These are phyloP conservation scores for Asteroscopus sphinx DNA, from an alignment of 2,888 invertebrate genomes.

Conservation along the genomic window DNA sequence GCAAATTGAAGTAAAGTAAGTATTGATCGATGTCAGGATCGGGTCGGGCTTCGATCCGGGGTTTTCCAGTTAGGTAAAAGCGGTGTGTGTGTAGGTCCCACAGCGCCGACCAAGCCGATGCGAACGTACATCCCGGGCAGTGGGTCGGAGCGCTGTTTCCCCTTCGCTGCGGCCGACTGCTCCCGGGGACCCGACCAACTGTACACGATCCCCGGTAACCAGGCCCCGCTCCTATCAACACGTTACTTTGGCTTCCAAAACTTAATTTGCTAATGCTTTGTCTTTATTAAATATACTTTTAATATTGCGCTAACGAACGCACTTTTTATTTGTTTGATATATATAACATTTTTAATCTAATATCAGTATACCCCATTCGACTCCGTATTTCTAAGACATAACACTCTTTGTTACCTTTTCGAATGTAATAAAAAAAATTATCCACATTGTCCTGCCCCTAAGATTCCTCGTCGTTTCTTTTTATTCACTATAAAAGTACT, in stretches of 20 bases:
- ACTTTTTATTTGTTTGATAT: constrained; percentile 48
- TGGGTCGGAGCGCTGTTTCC: constrained; percentile 81
- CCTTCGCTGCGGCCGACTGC: constrained; percentile 75
- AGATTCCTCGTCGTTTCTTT: constrained; percentile 4
- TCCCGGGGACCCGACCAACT: constrained; percentile 79
- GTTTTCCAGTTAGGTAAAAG: constrained; percentile 62
- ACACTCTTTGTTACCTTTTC: background rate
- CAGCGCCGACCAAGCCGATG: constrained; percentile 79
- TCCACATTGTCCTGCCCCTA: constrained; percentile 1
- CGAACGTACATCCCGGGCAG: constrained; percentile 79
- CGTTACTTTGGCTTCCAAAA: constrained; percentile 71
- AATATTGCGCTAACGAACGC: constrained; percentile 54
- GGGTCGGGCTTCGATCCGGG: constrained; percentile 21
- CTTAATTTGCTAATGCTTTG: constrained; percentile 70
- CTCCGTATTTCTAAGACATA: constrained; percentile 12
- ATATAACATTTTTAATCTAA: constrained; percentile 21
- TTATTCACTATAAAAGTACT: constrained; percentile 3
- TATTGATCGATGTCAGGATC: background rate
- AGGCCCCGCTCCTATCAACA: constrained; percentile 63
- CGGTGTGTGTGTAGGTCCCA: constrained; percentile 79
- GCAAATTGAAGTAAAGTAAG: background rate
- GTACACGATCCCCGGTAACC: constrained; percentile 85
- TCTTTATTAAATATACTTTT: constrained; percentile 55
- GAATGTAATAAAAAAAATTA: constrained; percentile 9
- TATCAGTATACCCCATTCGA: constrained; percentile 11